Percentiles rank a stretch among this genome's conserved stretches.
Evolutionary conservation across 37 sponge, comb jelly and placozoan genomes (phyloP).

Genomic region (Chondrosia reniformis): DNA sequence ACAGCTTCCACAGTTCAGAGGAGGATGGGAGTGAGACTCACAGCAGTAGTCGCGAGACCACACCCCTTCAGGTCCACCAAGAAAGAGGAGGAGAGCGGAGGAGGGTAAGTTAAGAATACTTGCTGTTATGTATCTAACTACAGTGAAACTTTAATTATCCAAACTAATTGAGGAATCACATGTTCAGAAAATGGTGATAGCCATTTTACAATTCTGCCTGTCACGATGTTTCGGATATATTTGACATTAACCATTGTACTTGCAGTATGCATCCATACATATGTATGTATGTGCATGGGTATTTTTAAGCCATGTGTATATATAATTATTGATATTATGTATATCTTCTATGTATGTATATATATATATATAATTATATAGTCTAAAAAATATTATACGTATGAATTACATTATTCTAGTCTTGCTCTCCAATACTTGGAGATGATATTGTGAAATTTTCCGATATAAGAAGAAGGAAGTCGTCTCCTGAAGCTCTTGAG

Average conservation of each 20-base stretch:
- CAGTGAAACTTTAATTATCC: no score
- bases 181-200: no score
- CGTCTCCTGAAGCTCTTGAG: neutral
- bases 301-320: neutral
- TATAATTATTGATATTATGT: neutral
- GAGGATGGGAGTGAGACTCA: neutral
- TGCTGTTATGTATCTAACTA: no score
- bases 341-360: neutral
- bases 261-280: neutral
- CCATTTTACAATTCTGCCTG: no score
- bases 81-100: no score
- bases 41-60: neutral
- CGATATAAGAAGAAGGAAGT: neutral
- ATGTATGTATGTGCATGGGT: neutral
- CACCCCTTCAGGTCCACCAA: neutral
- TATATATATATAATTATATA: neutral
- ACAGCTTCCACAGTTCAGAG: no score
- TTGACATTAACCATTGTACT: neutral
- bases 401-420: no score
- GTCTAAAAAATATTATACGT: neutral
- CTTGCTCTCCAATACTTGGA: no score
- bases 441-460: neutral
- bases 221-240: no score
- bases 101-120: no score
- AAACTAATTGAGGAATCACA: no score